Evolutionary conservation across 2,113 vertebrate species (phyloP).

Genomic region (Psilopsiagon aymara): DNA sequence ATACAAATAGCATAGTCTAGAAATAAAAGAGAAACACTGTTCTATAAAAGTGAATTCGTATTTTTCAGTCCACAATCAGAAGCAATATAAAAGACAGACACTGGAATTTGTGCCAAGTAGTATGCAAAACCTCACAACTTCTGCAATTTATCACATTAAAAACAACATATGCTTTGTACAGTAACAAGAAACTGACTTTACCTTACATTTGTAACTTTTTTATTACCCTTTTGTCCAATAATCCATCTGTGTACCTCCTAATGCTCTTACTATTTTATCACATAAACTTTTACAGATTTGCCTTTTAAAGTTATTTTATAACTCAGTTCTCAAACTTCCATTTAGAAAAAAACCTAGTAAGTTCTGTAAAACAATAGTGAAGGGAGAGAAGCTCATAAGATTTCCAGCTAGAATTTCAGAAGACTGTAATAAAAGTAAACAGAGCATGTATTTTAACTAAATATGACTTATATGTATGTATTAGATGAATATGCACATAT

Average conservation of each 20-base stretch:
- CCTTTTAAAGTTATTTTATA: not conserved
- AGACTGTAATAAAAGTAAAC: not conserved
- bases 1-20: not conserved
- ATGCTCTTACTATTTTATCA: not conserved
- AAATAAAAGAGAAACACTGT: not conserved
- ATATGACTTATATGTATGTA: not conserved
- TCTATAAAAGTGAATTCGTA: not conserved
- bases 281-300: not conserved
- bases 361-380: not conserved
- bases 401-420: not conserved
- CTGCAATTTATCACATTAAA: constrained; percentile 35
- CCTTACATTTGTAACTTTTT: constrained; percentile 29
- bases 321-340: not conserved
- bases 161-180: constrained; percentile 33
- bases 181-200: constrained; percentile 33
- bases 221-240: constrained; percentile 22
- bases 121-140: not conserved
- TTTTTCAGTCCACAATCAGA: not conserved
- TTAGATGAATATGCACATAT: not conserved
- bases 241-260: constrained; percentile 4
- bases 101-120: not conserved
- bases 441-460: not conserved
- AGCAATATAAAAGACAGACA: not conserved
- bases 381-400: not conserved
- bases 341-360: not conserved